These are phyloP conservation scores for Conopomorpha cramerella DNA, from an alignment of 1,140 invertebrate genomes.

Conservation along the genomic window DNA sequence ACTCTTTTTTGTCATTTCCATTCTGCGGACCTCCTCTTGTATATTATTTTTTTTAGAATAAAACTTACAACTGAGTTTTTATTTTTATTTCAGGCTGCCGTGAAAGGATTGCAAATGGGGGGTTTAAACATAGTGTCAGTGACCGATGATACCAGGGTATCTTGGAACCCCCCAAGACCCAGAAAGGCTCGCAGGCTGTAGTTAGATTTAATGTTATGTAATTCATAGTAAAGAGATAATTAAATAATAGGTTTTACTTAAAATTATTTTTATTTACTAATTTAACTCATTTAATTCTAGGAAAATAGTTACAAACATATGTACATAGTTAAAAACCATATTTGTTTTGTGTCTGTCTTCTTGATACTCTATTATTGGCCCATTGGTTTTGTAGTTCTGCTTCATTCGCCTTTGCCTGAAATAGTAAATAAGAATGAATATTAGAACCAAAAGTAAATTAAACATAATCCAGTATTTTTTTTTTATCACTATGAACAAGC, in stretches of 20 bases:
- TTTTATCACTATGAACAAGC: too few relatives aligned
- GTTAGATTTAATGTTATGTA: conserved; percentile 5
- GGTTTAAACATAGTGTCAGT: conserved; percentile 89
- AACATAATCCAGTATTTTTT: too few relatives aligned
- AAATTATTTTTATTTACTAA: conserved; percentile 5
- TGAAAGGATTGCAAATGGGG: conserved; percentile 90
- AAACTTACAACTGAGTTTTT: too few relatives aligned
- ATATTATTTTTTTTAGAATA: conserved; percentile 13
- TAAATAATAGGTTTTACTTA: conserved; percentile 5
- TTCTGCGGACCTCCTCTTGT: too few relatives aligned
- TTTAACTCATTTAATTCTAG: neutral
- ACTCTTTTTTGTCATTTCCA: too few relatives aligned
- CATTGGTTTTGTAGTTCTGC: conserved; percentile 92
- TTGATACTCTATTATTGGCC: conserved; percentile 83
- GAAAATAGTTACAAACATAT: conserved; percentile 1
- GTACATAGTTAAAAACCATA: conserved; percentile 74
- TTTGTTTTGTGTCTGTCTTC: conserved; percentile 85
- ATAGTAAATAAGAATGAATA: conserved; percentile 22
- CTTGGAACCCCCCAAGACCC: conserved; percentile 75
- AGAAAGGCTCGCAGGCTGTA: conserved; percentile 77
- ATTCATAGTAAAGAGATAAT: conserved; percentile 3
- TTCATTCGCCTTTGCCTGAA: conserved; percentile 90
- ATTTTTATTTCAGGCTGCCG: conserved; percentile 72
- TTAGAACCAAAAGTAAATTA: too few relatives aligned
- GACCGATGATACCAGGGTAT: conserved; percentile 85